These are phyloP conservation scores for Lamellibrachia satsuma DNA, from an alignment of 2,888 invertebrate species.

Conservation along the genomic window DNA sequence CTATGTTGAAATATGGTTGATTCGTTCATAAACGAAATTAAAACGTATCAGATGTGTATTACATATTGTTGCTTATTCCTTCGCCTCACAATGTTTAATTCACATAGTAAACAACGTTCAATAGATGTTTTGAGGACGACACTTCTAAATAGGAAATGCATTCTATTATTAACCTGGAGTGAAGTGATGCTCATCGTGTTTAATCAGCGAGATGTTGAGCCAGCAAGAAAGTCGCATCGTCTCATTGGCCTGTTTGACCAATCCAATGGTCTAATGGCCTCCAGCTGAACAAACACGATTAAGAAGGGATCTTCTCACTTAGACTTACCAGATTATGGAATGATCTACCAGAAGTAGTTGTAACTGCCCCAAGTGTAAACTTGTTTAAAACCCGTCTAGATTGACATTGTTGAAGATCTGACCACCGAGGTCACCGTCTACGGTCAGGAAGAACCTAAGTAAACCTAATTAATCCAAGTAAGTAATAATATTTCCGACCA, in stretches of 20 bases:
- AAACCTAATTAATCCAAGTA: no score
- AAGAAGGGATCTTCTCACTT: no score
- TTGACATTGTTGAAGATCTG: no score
- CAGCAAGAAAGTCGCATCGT: neutral
- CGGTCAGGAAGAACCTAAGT: no score
- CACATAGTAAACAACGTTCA: neutral
- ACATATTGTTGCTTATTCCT: neutral
- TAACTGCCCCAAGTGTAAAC: no score
- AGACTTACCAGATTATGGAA: no score
- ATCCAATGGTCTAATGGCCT: neutral
- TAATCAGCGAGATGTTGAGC: neutral
- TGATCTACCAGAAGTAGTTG: no score
- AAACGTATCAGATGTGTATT: neutral
- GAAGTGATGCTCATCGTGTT: neutral
- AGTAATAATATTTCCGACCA: no score
- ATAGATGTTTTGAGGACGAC: neutral
- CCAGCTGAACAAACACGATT: no score
- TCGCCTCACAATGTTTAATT: neutral
- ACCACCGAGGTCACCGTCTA: no score
- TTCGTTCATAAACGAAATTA: neutral
- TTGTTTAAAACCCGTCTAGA: no score
- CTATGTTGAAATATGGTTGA: neutral
- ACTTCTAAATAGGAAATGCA: no score
- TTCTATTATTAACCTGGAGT: neutral
- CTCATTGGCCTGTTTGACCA: neutral